phyloP scores from a whole-genome alignment of 2,888 invertebrate species.

The Acleris sparsana region DNA sequence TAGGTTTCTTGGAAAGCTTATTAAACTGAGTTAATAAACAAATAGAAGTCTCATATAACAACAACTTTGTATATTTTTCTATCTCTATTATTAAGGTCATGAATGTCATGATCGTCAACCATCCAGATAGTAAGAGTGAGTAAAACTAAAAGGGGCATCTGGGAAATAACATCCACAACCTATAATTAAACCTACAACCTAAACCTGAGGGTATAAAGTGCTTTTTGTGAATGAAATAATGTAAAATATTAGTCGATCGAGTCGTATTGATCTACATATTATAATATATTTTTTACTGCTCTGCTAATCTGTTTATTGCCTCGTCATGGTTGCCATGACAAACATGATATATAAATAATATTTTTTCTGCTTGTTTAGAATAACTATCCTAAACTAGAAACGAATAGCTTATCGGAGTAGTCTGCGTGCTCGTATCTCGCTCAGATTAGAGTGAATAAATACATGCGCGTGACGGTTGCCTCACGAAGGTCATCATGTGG shows the following conservation, averaged over 20 bases:
- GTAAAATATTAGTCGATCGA: no score
- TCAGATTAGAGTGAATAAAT: slow-evolving; percentile 39
- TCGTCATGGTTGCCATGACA: background rate
- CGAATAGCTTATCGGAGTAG: slow-evolving; percentile 27
- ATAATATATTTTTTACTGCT: background rate
- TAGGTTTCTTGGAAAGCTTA: background rate
- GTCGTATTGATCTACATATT: no score
- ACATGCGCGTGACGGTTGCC: slow-evolving; percentile 42
- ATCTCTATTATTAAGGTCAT: no score
- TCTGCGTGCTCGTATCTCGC: slow-evolving; percentile 29
- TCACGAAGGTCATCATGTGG: slow-evolving; percentile 49
- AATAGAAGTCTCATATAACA: no score
- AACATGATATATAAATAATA: background rate
- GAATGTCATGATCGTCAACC: no score
- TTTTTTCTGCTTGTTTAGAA: slow-evolving; percentile 8
- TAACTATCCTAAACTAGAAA: slow-evolving; percentile 25
- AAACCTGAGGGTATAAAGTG: no score
- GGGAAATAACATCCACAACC: background rate
- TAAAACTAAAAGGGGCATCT: background rate
- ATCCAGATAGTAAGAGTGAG: background rate
- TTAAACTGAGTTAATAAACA: no score
- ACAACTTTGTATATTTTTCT: no score
- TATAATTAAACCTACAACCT: no score
- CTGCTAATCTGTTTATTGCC: background rate
- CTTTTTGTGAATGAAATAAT: background rate